Percentiles rank a stretch among this genome's conserved stretches.
phyloP scores from a whole-genome alignment of 2,113 vertebrate species.

The Bambusicola thoracicus region DNA sequence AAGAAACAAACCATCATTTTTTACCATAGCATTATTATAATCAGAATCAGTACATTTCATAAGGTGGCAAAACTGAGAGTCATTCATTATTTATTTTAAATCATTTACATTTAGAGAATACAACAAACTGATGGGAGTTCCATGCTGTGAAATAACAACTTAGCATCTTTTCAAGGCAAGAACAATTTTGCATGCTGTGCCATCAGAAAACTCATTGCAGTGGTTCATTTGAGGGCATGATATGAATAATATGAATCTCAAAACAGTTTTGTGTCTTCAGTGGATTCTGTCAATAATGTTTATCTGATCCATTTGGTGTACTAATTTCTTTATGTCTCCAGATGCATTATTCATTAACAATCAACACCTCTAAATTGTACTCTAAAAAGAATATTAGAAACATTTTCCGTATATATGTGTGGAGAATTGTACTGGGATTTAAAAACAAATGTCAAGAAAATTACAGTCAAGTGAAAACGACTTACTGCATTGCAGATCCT shows the following conservation, averaged over 20 bases:
- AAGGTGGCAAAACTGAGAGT: not conserved
- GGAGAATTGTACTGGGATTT: not conserved
- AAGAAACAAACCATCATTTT: not conserved
- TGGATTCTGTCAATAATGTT: not conserved
- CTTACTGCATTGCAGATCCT: constrained; percentile 72
- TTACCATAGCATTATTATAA: not conserved
- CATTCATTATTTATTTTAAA: constrained; percentile 37
- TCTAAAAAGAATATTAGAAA: not conserved
- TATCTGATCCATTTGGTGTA: not conserved
- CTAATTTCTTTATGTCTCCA: not conserved
- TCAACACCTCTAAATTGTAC: not conserved
- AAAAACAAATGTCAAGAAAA: constrained; percentile 35
- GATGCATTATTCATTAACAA: not conserved
- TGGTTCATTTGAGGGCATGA: not conserved
- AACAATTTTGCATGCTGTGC: not conserved
- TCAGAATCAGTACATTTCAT: not conserved
- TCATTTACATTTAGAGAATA: constrained; percentile 16
- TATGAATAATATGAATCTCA: not conserved
- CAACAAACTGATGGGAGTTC: not conserved
- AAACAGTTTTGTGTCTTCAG: not conserved
- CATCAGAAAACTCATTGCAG: not conserved
- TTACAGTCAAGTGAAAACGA: constrained; percentile 33
- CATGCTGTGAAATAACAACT: not conserved
- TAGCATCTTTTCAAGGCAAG: not conserved
- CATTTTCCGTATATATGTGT: not conserved